Conservation (phyloP, 2,113 vertebrate species). For the Ginglymostoma cirratum region DNA sequence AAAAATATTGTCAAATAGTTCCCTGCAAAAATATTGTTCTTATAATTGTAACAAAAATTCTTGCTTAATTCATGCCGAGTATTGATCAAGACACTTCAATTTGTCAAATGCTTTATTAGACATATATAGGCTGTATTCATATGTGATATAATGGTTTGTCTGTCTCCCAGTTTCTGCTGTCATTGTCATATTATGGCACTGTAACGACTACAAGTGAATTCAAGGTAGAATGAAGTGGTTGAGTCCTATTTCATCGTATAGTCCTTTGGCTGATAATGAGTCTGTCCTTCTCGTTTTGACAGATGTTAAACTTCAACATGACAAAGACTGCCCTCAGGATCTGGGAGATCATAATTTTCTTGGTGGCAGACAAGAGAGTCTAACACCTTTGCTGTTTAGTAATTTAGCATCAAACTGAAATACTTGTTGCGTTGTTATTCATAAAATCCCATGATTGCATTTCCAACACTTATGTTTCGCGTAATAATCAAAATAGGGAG, state of each 20-base stretch:
- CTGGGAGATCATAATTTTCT: neutral
- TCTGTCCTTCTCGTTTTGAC: too few species aligned
- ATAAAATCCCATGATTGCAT: too few species aligned
- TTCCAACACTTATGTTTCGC: too few species aligned
- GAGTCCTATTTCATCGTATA: too few species aligned
- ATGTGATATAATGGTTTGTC: neutral
- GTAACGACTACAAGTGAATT: too few species aligned
- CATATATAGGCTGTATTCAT: neutral
- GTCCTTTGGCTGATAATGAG: too few species aligned
- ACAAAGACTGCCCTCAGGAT: neutral
- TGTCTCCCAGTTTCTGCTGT: neutral
- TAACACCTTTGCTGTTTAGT: neutral
- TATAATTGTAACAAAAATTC: neutral
- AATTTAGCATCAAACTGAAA: too few species aligned
- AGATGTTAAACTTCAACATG: too few species aligned
- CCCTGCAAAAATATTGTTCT: neutral
- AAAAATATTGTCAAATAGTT: neutral
- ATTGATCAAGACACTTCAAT: neutral
- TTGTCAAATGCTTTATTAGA: neutral
- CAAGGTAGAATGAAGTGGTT: too few species aligned
- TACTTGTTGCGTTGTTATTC: too few species aligned
- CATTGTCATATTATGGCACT: neutral
- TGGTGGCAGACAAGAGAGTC: neutral
- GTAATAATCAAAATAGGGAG: too few species aligned
- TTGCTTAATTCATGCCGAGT: neutral